Percentiles rank a stretch among this genome's conserved stretches.
phyloP scores from a whole-genome alignment of 2,797 vertebrate species.

The Alosa sapidissima region DNA sequence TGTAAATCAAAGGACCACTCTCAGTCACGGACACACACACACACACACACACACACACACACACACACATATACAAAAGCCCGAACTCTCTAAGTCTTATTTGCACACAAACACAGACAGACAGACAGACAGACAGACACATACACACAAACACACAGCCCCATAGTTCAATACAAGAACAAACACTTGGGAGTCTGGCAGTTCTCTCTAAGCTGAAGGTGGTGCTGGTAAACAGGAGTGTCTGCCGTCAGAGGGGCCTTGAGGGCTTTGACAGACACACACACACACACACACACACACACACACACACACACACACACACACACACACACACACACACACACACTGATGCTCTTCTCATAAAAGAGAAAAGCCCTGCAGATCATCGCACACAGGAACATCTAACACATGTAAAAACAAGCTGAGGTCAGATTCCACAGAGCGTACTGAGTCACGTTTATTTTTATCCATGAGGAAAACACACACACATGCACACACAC shows the following conservation, averaged over 20 bases:
- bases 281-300: constrained; percentile 10
- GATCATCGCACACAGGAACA: neutral
- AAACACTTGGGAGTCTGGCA: too few relatives aligned
- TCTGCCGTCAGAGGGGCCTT: too few relatives aligned
- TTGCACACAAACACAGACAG: neutral
- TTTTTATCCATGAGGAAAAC: neutral
- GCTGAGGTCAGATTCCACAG: neutral
- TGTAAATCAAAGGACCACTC: constrained; percentile 64
- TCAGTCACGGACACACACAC: constrained; percentile 55
- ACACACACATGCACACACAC: too few relatives aligned
- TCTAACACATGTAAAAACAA: neutral
- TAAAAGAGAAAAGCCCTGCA: neutral
- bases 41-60: neutral
- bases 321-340: constrained; percentile 1
- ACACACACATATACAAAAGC: neutral
- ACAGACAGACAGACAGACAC: neutral
- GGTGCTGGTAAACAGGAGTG: neutral
- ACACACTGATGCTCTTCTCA: neutral
- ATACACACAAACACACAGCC: neutral
- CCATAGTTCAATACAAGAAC: neutral
- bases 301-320: neutral
- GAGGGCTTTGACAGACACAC: neutral
- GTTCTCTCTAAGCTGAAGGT: too few relatives aligned
- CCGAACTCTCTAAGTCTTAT: neutral
- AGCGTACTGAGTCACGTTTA: neutral